Evolutionary conservation across 2,113 vertebrate genomes (phyloP).

Genomic region (Hymenochirus boettgeri): DNA sequence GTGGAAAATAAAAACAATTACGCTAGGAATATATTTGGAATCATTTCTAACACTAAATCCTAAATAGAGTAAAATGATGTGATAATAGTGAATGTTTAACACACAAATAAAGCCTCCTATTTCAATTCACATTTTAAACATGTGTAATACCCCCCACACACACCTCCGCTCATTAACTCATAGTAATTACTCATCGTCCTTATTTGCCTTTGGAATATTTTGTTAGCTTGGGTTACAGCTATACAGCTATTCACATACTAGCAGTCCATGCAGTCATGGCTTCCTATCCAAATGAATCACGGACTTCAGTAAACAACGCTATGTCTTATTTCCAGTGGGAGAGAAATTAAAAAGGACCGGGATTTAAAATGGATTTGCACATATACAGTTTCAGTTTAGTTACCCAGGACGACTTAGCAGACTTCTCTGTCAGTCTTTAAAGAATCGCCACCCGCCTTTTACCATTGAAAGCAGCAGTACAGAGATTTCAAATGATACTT

Average conservation of each 20-base stretch:
- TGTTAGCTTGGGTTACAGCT: conserved; percentile 73
- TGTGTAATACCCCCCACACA: conserved; percentile 59
- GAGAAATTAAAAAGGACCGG: conserved; percentile 73
- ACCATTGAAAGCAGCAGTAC: conserved; percentile 38
- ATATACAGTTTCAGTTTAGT: conserved; percentile 88
- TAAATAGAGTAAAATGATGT: no score
- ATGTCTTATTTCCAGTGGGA: conserved; percentile 86
- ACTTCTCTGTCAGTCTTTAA: conserved; percentile 68
- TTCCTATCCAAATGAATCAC: conserved; percentile 81
- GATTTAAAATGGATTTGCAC: conserved; percentile 95
- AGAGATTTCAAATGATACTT: conserved; percentile 44
- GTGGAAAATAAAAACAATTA: no score
- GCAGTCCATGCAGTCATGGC: conserved; percentile 62
- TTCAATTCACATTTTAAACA: conserved; percentile 57
- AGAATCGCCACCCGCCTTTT: conserved; percentile 64
- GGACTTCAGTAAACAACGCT: conserved; percentile 78
- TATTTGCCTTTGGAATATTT: conserved; percentile 73
- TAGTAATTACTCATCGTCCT: conserved; percentile 69
- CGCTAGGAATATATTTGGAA: no score
- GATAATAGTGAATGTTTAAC: no score
- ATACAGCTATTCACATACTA: conserved; percentile 72
- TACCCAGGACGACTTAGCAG: conserved; percentile 76
- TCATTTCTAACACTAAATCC: no score
- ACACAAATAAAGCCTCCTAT: no score
- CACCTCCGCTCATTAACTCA: conserved; percentile 63